These are phyloP conservation scores for Nothobranchius kuhntae DNA, from an alignment of 2,113 vertebrate species.

Conservation along the genomic window DNA sequence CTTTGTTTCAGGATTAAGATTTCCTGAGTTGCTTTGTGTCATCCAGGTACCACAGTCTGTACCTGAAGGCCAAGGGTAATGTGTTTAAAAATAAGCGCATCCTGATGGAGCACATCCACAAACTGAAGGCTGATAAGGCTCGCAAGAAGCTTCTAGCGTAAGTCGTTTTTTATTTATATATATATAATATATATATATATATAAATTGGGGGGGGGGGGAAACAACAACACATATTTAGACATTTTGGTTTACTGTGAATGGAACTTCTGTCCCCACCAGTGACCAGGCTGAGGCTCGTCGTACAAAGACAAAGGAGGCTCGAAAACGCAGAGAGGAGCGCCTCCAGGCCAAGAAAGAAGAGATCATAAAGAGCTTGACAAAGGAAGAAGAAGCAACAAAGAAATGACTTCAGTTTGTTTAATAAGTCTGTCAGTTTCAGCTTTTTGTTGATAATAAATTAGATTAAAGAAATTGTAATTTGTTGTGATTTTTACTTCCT, in stretches of 20 bases:
- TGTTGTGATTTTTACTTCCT: not conserved
- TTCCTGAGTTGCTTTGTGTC: not conserved
- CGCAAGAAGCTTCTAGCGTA: slow-evolving; percentile 97
- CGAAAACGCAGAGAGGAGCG: slow-evolving; percentile 94
- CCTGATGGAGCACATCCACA: slow-evolving; percentile 98
- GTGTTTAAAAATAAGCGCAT: slow-evolving; percentile 98
- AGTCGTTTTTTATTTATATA: slow-evolving; percentile 58
- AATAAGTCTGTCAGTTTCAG: slow-evolving; percentile 1
- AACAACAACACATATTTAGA: not conserved
- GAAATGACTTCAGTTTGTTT: slow-evolving; percentile 77
- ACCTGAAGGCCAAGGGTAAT: slow-evolving; percentile 94
- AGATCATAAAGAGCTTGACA: slow-evolving; percentile 92
- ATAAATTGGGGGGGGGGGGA: too few relatives aligned
- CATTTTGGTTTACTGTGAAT: not conserved
- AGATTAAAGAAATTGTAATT: slow-evolving; percentile 8
- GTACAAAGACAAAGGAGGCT: slow-evolving; percentile 95
- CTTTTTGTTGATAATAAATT: slow-evolving; percentile 62
- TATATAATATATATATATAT: too few relatives aligned
- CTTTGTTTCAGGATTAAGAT: not conserved
- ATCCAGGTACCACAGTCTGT: slow-evolving; percentile 93
- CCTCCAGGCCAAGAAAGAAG: slow-evolving; percentile 95
- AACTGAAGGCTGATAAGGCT: slow-evolving; percentile 96
- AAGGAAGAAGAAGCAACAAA: slow-evolving; percentile 92
- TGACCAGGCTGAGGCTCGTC: slow-evolving; percentile 94
- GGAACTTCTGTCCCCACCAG: slow-evolving; percentile 59